Base-by-base conservation (phyloP, 2,888 invertebrate genomes). In the Lamproptera curius region DNA sequence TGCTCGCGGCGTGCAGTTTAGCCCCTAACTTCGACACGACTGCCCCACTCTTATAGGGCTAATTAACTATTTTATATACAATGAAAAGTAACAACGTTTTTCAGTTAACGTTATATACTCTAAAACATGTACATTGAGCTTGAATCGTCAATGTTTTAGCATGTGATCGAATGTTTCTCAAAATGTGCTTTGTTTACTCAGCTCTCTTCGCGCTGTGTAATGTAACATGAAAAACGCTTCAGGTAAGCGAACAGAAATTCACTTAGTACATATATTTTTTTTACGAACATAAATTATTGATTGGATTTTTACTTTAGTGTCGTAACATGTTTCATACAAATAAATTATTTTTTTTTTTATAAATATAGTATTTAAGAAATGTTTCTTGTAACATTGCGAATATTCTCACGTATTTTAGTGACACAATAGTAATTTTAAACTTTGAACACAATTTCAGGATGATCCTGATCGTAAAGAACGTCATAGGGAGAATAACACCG, bases 371-470 rank as follows among this genome's bases (percentile, higher is more conserved):
- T n/a, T n/a, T n/a, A n/a, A n/a, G n/a, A n/a, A n/a, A n/a, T n/a
- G n/a, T n/a, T n/a, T n/a, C n/a, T n/a, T n/a, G n/a, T n/a, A n/a
- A n/a, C n/a, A n/a, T n/a, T n/a, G n/a, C n/a, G n/a, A n/a, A n/a
- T n/a, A n/a, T n/a, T n/a, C n/a, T n/a, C n/a, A n/a, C n/a, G n/a
- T n/a, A n/a, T n/a, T n/a, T n/a, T n/a, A n/a, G n/a, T n/a, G n/a
- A n/a, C n/a, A n/a, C n/a, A n/a, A n/a, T n/a, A n/a, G n/a, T n/a
- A n/a, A n/a, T n/a, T n/a, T n/a, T n/a, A n/a, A n/a, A n/a, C n/a
- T 28, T 28, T 28, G 9, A n/a, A 10, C 31, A 10, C 31, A 31
- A 11, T 83, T 81, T 56, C 80, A 84, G 84, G 56, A 83, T 85
- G 85, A 65, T 59, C 48, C 65, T 63, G 36, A 56, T 13, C n/a